phyloP scores from a whole-genome alignment of 2,888 invertebrate genomes.

The Resseliella maxima region DNA sequence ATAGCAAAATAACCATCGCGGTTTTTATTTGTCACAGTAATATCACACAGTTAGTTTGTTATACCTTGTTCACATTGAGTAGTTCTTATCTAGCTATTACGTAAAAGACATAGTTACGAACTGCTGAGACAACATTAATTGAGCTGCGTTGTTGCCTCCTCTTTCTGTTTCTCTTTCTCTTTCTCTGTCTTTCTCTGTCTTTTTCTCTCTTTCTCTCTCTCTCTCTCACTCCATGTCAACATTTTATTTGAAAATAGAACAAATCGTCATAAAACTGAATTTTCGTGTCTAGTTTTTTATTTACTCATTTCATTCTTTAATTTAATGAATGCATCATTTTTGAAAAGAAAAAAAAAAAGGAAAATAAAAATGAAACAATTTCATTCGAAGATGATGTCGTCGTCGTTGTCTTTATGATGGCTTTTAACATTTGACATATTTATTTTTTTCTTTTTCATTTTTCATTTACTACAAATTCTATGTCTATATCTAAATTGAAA shows the following conservation, averaged over 20 bases:
- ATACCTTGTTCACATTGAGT: slow-evolving; percentile 20
- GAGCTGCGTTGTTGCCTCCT: not conserved
- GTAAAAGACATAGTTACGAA: not conserved
- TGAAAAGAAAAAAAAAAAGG: too few species aligned
- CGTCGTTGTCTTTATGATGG: not conserved
- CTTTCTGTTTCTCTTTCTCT: not conserved
- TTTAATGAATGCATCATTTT: slow-evolving; percentile 14
- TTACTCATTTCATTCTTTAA: not conserved
- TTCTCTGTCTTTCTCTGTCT: not conserved
- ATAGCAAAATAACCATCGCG: not conserved
- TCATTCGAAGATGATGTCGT: not conserved
- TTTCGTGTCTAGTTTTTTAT: not conserved
- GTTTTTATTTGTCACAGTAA: not conserved
- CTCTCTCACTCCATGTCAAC: not conserved
- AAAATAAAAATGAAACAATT: not conserved
- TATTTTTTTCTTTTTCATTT: not conserved
- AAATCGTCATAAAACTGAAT: not conserved
- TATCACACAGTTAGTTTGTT: not conserved
- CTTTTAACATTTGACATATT: slow-evolving; percentile 34
- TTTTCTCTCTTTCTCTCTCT: too few species aligned
- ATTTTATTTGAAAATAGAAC: not conserved
- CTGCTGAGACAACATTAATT: not conserved
- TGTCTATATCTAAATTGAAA: slow-evolving; percentile 11
- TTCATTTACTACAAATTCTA: too few species aligned
- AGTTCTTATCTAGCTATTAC: slow-evolving; percentile 17